These are phyloP conservation scores for Drosophila trichaetosa DNA, from an alignment of 2,888 invertebrate species.

Conservation along the genomic window DNA sequence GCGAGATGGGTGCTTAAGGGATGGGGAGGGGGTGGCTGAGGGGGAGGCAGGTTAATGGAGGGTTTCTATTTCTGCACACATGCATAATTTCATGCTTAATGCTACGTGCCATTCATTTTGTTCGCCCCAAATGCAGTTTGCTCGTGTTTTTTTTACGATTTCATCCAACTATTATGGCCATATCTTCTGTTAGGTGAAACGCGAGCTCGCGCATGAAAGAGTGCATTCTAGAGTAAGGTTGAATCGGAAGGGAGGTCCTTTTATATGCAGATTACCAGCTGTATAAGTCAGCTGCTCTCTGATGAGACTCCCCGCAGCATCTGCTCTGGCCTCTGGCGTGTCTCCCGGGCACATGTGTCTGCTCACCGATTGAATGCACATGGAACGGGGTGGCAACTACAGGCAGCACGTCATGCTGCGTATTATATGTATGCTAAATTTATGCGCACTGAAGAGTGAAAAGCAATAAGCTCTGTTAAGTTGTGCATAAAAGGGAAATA, in stretches of 20 bases:
- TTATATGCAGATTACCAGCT: constrained; percentile 71
- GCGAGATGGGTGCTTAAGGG: background rate
- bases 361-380: constrained; percentile 53
- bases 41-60: background rate
- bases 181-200: constrained; percentile 54
- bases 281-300: constrained; percentile 45
- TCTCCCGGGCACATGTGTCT: constrained; percentile 17
- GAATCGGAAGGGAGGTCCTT: constrained; percentile 8
- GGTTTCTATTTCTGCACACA: constrained; percentile 45
- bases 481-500: constrained; percentile 77
- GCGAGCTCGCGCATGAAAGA: constrained; percentile 39
- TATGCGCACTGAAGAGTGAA: constrained; percentile 79
- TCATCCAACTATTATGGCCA: constrained; percentile 51
- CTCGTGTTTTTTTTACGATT: constrained; percentile 22
- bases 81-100: constrained; percentile 72
- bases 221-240: background rate
- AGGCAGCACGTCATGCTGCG: constrained; percentile 58
- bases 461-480: constrained; percentile 79
- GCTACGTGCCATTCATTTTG: constrained; percentile 72
- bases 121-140: constrained; percentile 71
- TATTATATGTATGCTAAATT: constrained; percentile 67
- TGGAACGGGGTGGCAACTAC: constrained; percentile 10
- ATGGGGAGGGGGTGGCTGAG: too few species aligned
- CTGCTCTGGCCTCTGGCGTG: constrained; percentile 12
- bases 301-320: constrained; percentile 58